Evolutionary conservation across 2,797 vertebrate genomes (phyloP), one percentile per base, ranked within the genome.

Genomic region (Lagodon rhomboides): DNA sequence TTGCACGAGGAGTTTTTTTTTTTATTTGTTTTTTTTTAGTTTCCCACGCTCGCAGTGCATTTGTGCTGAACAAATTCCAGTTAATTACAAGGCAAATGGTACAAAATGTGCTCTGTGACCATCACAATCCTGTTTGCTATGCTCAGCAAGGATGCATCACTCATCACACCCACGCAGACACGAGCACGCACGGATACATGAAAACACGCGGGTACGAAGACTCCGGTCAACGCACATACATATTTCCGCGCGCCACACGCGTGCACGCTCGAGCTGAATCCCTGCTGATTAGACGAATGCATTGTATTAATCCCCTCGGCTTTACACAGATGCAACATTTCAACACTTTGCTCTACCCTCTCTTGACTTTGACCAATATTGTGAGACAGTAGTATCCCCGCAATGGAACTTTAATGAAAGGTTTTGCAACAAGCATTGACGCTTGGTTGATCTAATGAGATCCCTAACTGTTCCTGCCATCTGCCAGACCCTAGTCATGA

Each of bases 401-500:
- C 91, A 86, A 92, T 92, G 90, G 93, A 94, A 90, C 94, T 93
- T 95, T 96, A 96, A 96, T 95, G 94, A 96, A 95, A 95, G 94
- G 88, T 93, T 95, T 93, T 92, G 94, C 92, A 92, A 94, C 77
- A 92, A 89, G 91, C 92, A 78, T 94, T 82, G 90, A 93, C 85
- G 94, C 94, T 95, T 92, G 94, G 94, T 92, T 95, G 95, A 89
- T 95, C 95, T 96, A 96, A 96, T 95, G 95, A 96, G 95, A 94
- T 95, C 94, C 92, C 95, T 95, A 95, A 96, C 95, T 95, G 95
- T 95, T 95, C 77, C 87, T 93, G 93, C 95, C 95, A 96, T 96
- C 95, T 96, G 95, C 95, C 94, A 94, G 93, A 93, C 91, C 93
- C 92, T 87, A 95, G 94, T 94, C 93, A 93, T 93, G 94, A 93